Percentiles rank a stretch among this genome's conserved stretches.
phyloP scores from a whole-genome alignment of 2,888 invertebrate species.

The Oscheius sp. region DNA sequence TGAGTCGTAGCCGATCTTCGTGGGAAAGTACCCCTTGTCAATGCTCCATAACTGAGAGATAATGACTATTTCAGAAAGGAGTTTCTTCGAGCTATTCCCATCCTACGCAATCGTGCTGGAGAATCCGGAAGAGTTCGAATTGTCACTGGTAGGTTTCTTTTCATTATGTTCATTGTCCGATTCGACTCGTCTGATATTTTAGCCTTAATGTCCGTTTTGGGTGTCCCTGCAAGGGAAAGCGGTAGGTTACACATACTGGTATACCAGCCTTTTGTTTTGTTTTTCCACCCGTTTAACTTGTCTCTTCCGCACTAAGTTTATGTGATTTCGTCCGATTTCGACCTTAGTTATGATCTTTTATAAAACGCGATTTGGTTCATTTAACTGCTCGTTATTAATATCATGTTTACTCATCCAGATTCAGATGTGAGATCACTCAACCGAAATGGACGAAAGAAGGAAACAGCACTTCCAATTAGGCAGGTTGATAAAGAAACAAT shows the following conservation, averaged over 20 bases:
- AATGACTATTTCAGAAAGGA: conserved; percentile 55
- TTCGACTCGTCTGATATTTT: conserved; percentile 2
- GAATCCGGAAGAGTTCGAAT: conserved; percentile 23
- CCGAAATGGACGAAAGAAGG: not conserved
- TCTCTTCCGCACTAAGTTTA: not conserved
- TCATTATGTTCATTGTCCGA: too few relatives aligned
- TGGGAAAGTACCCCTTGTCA: conserved; percentile 10
- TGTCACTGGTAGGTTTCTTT: conserved; percentile 27
- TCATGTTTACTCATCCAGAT: too few relatives aligned
- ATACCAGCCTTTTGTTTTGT: not conserved
- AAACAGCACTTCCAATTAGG: not conserved
- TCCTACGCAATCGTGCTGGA: conserved; percentile 28
- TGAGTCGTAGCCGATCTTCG: conserved; percentile 14
- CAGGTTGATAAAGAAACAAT: conserved; percentile 3
- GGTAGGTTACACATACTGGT: conserved; percentile 8
- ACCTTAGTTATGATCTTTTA: too few relatives aligned
- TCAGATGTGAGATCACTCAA: conserved; percentile 5
- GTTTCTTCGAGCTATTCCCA: conserved; percentile 60
- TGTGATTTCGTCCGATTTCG: too few relatives aligned
- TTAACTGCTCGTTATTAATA: too few relatives aligned
- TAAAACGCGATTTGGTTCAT: too few relatives aligned
- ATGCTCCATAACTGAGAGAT: not conserved
- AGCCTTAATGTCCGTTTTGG: conserved; percentile 19
- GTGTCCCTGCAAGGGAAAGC: conserved; percentile 5
- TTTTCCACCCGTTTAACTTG: not conserved